A percentile compares a stretch with the other conserved stretches of the same genome.
Evolutionary conservation across 2,797 vertebrate species (phyloP).

Genomic region (Paguma larvata): DNA sequence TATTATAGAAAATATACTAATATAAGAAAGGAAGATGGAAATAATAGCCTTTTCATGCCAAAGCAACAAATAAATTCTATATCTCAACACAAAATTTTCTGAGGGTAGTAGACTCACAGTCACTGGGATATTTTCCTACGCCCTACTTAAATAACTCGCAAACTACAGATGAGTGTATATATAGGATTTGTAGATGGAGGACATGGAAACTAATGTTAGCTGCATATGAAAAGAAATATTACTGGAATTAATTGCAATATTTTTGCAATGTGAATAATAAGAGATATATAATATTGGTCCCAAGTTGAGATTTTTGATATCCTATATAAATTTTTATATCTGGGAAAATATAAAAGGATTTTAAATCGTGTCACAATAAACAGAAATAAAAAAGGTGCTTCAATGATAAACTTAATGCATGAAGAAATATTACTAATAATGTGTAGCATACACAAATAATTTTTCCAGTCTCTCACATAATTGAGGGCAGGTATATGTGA

Average conservation of each 20-base stretch:
- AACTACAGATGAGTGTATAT: background rate
- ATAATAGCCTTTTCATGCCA: background rate
- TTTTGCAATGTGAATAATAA: background rate
- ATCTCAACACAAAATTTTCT: background rate
- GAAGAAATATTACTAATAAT: background rate
- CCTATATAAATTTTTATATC: background rate
- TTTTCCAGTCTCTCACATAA: background rate
- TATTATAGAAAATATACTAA: background rate
- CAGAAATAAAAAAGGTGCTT: background rate
- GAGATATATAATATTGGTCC: background rate
- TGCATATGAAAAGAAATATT: background rate
- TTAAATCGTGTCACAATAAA: background rate
- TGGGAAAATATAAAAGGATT: background rate
- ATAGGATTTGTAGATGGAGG: background rate
- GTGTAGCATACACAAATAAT: background rate
- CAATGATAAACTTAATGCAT: background rate
- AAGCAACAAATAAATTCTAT: constrained; percentile 40
- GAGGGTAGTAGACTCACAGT: background rate
- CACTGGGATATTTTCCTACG: background rate
- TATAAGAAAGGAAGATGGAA: background rate
- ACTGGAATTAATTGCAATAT: background rate
- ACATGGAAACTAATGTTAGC: background rate
- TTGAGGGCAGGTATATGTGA: background rate
- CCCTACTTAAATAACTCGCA: constrained; percentile 16
- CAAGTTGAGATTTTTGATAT: background rate